Percentiles rank a stretch among this genome's conserved stretches.
phyloP scores from a whole-genome alignment of 2,797 vertebrate species.

The Enteromius trimaculatus region DNA sequence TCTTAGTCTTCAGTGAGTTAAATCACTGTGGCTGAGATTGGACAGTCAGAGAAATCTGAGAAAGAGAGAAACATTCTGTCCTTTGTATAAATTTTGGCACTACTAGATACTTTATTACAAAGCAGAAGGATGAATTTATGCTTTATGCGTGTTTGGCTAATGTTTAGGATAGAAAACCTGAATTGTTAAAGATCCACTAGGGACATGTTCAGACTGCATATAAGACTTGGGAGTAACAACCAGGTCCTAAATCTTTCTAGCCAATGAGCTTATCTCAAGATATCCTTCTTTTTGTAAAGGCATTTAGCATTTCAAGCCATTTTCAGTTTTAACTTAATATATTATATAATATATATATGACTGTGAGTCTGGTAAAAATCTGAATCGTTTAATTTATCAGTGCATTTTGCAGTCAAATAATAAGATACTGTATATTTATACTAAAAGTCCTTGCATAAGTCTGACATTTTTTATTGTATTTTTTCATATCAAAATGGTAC shows the following conservation, averaged over 20 bases:
- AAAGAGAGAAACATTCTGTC: constrained; percentile 33
- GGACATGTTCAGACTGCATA: constrained; percentile 39
- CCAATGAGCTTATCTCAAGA: constrained; percentile 24
- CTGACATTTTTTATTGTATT: neutral
- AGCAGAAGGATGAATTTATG: constrained; percentile 43
- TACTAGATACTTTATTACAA: constrained; percentile 26
- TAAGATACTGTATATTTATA: neutral
- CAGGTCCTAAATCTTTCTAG: constrained; percentile 31
- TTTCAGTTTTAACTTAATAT: neutral
- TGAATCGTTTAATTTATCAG: neutral
- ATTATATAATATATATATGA: neutral
- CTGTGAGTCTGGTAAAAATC: neutral
- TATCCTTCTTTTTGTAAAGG: constrained; percentile 25
- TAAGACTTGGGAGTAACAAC: constrained; percentile 28
- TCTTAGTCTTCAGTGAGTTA: constrained; percentile 6
- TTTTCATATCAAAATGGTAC: neutral
- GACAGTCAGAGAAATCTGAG: constrained; percentile 37
- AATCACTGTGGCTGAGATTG: constrained; percentile 5
- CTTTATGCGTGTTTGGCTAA: constrained; percentile 25
- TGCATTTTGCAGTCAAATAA: neutral
- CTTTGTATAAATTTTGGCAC: constrained; percentile 35
- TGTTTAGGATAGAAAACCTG: constrained; percentile 27
- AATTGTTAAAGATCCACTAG: constrained; percentile 43
- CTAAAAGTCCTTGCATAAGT: neutral
- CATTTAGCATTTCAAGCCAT: neutral